These are phyloP conservation scores for Drosophila cognata DNA, from an alignment of 2,888 invertebrate species.

Conservation along the genomic window DNA sequence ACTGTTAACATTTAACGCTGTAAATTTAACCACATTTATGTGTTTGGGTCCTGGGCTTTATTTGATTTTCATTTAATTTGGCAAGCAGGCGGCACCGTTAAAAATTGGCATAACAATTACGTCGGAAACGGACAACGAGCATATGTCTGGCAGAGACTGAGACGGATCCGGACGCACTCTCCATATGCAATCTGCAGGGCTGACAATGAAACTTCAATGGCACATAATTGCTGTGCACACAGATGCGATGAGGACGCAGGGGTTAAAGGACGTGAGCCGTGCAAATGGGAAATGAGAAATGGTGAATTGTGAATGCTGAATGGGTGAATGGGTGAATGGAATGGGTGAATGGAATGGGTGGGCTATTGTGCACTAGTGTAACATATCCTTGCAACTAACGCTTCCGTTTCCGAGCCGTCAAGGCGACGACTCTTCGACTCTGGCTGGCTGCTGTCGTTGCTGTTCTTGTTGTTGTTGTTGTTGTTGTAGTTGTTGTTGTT, in stretches of 20 bases:
- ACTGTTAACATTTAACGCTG: slow-evolving; percentile 78
- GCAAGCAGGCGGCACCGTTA: slow-evolving; percentile 56
- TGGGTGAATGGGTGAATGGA: slow-evolving; percentile 10
- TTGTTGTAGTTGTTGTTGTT: slow-evolving; percentile 31
- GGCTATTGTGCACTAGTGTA: slow-evolving; percentile 64
- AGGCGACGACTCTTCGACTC: slow-evolving; percentile 57
- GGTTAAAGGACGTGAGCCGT: neutral
- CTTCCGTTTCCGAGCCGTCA: slow-evolving; percentile 76
- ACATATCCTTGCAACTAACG: slow-evolving; percentile 80
- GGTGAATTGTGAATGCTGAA: slow-evolving; percentile 31
- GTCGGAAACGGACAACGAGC: slow-evolving; percentile 62
- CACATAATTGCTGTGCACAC: slow-evolving; percentile 66
- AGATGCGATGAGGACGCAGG: neutral
- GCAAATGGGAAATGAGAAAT: slow-evolving; percentile 4
- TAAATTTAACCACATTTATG: slow-evolving; percentile 75
- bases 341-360: neutral
- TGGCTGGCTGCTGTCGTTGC: slow-evolving; percentile 26
- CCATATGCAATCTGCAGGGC: slow-evolving; percentile 63
- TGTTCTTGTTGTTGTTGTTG: slow-evolving; percentile 26
- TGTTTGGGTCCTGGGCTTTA: slow-evolving; percentile 54
- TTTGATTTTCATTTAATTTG: slow-evolving; percentile 79
- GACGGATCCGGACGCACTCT: slow-evolving; percentile 23
- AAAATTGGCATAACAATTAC: slow-evolving; percentile 78
- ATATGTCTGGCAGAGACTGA: slow-evolving; percentile 12
- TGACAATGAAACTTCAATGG: slow-evolving; percentile 79